A percentile compares a stretch with the other conserved stretches of the same genome.
phyloP scores from a whole-genome alignment of 1,140 invertebrate genomes.

The Listronotus oregonensis region DNA sequence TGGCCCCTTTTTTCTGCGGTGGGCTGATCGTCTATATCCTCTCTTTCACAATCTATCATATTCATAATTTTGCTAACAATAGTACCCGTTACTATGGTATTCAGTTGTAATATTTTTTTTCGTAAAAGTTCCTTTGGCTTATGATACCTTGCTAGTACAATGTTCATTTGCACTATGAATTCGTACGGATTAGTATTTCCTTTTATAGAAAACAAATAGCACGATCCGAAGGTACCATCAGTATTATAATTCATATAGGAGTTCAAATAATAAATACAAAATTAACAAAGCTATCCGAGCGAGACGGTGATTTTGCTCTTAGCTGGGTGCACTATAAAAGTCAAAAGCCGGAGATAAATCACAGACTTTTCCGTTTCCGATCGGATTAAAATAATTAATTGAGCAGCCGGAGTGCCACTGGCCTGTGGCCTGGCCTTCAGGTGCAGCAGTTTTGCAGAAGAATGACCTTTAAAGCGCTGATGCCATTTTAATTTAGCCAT shows the following conservation, averaged over 20 bases:
- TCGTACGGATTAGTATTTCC: neutral
- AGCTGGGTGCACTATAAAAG: slow-evolving; percentile 20
- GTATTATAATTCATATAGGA: too few relatives aligned
- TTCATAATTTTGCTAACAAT: too few relatives aligned
- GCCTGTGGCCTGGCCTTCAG: slow-evolving; percentile 22
- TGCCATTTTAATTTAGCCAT: too few relatives aligned
- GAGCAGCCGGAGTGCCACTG: slow-evolving; percentile 16
- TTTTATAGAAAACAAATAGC: neutral
- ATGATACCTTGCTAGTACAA: too few relatives aligned
- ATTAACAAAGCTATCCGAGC: slow-evolving; percentile 9
- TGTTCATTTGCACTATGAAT: slow-evolving; percentile 4
- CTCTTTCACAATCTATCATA: too few relatives aligned
- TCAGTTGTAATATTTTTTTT: too few relatives aligned
- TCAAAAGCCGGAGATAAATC: slow-evolving; percentile 18
- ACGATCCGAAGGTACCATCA: too few relatives aligned
- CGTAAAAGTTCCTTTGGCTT: too few relatives aligned
- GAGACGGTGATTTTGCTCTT: slow-evolving; percentile 17
- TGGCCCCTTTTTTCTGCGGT: too few relatives aligned
- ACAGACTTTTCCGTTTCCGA: slow-evolving; percentile 23
- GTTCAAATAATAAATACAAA: slow-evolving; percentile 10
- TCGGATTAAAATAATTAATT: slow-evolving; percentile 25
- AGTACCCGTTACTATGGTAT: too few relatives aligned
- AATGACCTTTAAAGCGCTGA: slow-evolving; percentile 1
- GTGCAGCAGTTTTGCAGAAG: slow-evolving; percentile 5
- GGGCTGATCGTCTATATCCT: too few relatives aligned